Percentiles rank a stretch among this genome's conserved stretches.
These are phyloP conservation scores for Trochalopteron elliotii DNA, from an alignment of 2,113 vertebrate species.

Conservation along the genomic window DNA sequence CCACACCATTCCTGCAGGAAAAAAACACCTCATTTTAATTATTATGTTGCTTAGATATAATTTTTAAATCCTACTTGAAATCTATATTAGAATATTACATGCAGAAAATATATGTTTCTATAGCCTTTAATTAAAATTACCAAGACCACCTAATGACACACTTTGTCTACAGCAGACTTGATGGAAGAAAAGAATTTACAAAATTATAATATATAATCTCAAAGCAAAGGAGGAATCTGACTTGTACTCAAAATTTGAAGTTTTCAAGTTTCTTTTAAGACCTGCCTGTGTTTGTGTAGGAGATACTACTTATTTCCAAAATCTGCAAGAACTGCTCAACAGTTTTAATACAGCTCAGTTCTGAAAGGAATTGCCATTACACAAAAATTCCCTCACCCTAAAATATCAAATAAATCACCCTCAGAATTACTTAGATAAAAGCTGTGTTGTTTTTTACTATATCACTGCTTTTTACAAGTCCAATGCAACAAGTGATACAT, in stretches of 20 bases:
- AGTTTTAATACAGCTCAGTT: not conserved
- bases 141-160: not conserved
- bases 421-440: not conserved
- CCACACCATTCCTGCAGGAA: constrained; percentile 93
- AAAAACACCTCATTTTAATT: not conserved
- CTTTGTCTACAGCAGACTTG: not conserved
- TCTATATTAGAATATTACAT: not conserved
- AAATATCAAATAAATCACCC: not conserved
- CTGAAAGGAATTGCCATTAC: not conserved
- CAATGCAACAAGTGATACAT: not conserved
- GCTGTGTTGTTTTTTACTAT: fast-evolving
- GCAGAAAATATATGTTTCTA: not conserved
- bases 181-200: not conserved
- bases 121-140: not conserved
- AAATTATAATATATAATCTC: not conserved
- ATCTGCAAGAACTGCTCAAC: not conserved
- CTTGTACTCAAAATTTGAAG: not conserved
- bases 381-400: not conserved
- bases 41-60: not conserved
- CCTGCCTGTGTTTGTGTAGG: not conserved
- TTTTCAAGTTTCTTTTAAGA: not conserved
- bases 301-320: not conserved
- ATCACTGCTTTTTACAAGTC: not conserved
- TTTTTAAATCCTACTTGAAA: not conserved
- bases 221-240: not conserved